A percentile compares a stretch with the other conserved stretches of the same genome.
Evolutionary conservation across 2,797 vertebrate species (phyloP).

Genomic region (Gephyroberyx darwinii): DNA sequence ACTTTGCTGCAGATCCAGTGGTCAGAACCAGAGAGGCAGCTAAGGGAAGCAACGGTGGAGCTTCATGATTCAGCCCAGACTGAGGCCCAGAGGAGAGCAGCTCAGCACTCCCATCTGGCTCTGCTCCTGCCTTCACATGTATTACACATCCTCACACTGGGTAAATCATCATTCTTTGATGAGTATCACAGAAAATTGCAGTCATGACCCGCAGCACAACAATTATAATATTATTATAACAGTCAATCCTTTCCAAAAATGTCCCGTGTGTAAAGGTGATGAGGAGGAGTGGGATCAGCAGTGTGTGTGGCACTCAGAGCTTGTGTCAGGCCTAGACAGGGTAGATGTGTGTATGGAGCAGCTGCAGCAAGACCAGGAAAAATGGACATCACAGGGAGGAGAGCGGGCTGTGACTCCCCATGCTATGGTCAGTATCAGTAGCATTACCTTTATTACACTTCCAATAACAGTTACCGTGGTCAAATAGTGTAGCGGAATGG

Average conservation of each 20-base stretch:
- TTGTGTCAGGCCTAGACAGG: slow-evolving; percentile 79
- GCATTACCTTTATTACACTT: neutral
- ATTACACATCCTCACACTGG: slow-evolving; percentile 74
- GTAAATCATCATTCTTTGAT: slow-evolving; percentile 55
- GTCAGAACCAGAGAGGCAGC: slow-evolving; percentile 69
- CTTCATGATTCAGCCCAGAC: slow-evolving; percentile 73
- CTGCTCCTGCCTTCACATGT: slow-evolving; percentile 73
- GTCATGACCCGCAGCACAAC: slow-evolving; percentile 2
- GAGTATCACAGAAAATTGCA: slow-evolving; percentile 28
- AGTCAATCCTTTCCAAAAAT: slow-evolving; percentile 27
- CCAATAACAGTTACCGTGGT: no score
- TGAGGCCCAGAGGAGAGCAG: slow-evolving; percentile 79
- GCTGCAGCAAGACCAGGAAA: slow-evolving; percentile 76
- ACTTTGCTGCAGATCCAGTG: slow-evolving; percentile 66
- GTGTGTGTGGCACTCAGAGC: slow-evolving; percentile 74
- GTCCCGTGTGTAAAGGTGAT: slow-evolving; percentile 76
- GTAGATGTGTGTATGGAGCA: slow-evolving; percentile 79
- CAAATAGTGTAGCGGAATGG: neutral
- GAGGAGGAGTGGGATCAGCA: slow-evolving; percentile 86
- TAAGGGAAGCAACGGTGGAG: slow-evolving; percentile 72
- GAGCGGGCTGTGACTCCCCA: slow-evolving; percentile 53
- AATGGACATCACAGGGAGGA: slow-evolving; percentile 61
- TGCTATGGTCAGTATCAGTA: slow-evolving; percentile 46
- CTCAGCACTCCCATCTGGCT: slow-evolving; percentile 64
- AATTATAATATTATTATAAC: neutral